These are phyloP conservation scores for Promerops cafer DNA, from an alignment of 2,113 vertebrate species.

Conservation along the genomic window DNA sequence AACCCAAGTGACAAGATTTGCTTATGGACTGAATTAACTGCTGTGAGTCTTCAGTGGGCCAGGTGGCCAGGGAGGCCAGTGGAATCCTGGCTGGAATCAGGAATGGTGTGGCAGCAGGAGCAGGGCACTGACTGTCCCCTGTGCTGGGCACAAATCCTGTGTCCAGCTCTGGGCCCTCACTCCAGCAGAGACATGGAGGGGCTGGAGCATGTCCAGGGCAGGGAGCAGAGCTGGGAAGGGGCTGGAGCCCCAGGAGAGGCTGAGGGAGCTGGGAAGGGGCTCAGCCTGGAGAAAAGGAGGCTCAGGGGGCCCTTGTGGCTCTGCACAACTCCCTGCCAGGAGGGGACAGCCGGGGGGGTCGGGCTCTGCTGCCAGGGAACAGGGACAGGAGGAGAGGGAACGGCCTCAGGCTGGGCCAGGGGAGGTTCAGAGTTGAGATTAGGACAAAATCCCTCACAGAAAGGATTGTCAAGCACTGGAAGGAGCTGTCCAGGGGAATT, in stretches of 20 bases:
- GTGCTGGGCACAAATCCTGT: not conserved
- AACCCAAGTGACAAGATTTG: not conserved
- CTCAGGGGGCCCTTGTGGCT: not conserved
- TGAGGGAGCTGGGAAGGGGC: not conserved
- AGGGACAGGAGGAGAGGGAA: not conserved
- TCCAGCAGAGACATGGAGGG: accelerated
- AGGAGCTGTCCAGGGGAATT: not conserved
- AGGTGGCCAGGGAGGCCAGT: not conserved
- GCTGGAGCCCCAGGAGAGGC: accelerated
- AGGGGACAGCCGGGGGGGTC: accelerated
- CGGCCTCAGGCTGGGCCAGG: accelerated
- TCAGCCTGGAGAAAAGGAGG: not conserved
- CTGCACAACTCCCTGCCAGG: not conserved
- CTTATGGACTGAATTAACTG: not conserved
- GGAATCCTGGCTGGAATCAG: not conserved
- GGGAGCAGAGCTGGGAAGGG: not conserved
- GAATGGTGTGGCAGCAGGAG: not conserved
- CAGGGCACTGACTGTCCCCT: not conserved
- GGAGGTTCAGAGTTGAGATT: not conserved
- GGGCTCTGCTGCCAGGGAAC: not conserved
- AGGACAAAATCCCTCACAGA: not conserved
- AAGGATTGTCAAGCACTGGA: not conserved
- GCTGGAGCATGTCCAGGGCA: accelerated
- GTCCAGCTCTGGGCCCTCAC: not conserved
- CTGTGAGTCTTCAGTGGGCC: not conserved